A percentile compares a stretch with the other conserved stretches of the same genome.
Conservation (phyloP, 2,797 vertebrate genomes). For the Rhabdomys pumilio region DNA sequence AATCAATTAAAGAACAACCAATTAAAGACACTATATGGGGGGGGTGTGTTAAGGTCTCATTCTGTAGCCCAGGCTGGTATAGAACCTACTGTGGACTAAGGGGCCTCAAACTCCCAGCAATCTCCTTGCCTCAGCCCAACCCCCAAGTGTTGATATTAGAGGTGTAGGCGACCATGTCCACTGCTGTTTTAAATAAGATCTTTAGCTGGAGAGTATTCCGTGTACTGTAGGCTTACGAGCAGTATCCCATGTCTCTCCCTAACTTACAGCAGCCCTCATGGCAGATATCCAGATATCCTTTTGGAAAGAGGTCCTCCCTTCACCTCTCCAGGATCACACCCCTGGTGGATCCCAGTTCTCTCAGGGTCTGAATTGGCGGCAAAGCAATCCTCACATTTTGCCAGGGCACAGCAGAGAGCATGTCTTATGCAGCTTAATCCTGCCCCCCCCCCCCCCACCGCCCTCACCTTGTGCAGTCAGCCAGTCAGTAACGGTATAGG, state of each 20-base stretch:
- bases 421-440: not conserved
- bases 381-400: constrained; percentile 80
- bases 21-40: not conserved
- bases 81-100: not conserved
- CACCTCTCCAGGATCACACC: constrained; percentile 3
- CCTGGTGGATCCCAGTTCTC: constrained; percentile 92
- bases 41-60: not conserved
- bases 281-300: not conserved
- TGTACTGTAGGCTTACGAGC: not conserved
- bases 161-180: not conserved
- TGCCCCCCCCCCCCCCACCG: not conserved
- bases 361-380: constrained; percentile 91
- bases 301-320: not conserved
- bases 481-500: not conserved
- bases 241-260: not conserved
- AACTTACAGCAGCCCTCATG: not conserved
- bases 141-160: not conserved
- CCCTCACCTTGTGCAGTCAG: no score
- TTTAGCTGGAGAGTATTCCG: not conserved
- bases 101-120: not conserved
- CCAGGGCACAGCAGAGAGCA: not conserved
- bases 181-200: not conserved
- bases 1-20: not conserved
- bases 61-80: not conserved
- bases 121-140: not conserved